phyloP scores from a whole-genome alignment of 1,140 invertebrate species.

The Homarus americanus region DNA sequence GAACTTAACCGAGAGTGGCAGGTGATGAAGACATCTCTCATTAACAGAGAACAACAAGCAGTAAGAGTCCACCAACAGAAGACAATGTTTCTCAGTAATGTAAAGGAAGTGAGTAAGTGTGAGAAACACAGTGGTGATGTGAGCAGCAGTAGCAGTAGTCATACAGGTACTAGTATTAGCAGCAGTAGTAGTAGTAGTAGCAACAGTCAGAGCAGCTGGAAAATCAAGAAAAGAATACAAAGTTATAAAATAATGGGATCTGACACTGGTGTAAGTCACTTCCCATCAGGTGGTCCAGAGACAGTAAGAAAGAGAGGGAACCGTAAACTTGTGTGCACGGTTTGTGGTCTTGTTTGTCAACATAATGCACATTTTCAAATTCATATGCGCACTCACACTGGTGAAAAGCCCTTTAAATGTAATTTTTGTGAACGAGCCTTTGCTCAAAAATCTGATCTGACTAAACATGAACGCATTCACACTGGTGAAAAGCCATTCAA shows the following conservation, averaged over 20 bases:
- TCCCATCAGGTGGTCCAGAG: neutral
- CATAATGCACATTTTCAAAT: conserved; percentile 36
- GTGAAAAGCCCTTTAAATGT: conserved; percentile 41
- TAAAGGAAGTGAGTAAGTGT: neutral
- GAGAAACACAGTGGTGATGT: neutral
- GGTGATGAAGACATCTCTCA: neutral
- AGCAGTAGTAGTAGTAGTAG: neutral
- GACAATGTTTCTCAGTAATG: neutral
- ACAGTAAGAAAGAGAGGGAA: neutral
- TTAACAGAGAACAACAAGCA: neutral
- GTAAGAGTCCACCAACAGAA: neutral
- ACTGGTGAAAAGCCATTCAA: conserved; percentile 52
- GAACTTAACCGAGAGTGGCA: neutral
- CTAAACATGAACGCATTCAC: conserved; percentile 40
- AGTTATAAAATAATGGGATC: neutral
- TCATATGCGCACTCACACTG: conserved; percentile 46
- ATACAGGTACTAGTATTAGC: neutral
- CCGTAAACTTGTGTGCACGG: neutral
- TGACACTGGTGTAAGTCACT: neutral
- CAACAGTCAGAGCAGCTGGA: neutral
- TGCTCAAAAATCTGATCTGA: conserved; percentile 38
- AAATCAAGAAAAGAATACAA: neutral
- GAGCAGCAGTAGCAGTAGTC: neutral
- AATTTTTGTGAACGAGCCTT: conserved; percentile 29
- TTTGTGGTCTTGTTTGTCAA: conserved; percentile 1